Base-by-base conservation (phyloP, 2,797 vertebrate genomes). In the Podargus strigoides region DNA sequence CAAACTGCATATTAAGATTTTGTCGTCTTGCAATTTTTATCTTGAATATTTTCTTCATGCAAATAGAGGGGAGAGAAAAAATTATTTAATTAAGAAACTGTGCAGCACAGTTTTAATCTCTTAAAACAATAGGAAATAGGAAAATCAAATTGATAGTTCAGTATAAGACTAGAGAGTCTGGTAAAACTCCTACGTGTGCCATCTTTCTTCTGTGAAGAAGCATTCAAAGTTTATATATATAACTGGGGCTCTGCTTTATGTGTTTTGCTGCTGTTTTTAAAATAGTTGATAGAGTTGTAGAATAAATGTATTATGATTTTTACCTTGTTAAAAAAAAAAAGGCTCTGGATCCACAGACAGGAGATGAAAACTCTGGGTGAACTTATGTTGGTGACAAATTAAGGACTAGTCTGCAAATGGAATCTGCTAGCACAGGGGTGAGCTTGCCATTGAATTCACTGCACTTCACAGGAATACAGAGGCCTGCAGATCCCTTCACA, bases 1-100 rank as follows among this genome's bases (percentile, higher is more conserved):
- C 97, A 98, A 98, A 98, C 98, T 98, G 96, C 97, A 97, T 98
- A 98, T 98, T 98, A 98, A 97, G 96, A 97, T 98, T 98, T 97
- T 97, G 92, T 86, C 41, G 5, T 87, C 96, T 96, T 97, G 87
- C 95, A 87, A 2, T 95, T 94, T 97, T 96, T 97, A 46, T 95
- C 92, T 96, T 95, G 75, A 89, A 84, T 94, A 91, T 96, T 97
- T 97, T 95, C 92, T 53, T 93, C 28, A 85, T 90, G 89, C 93
- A 96, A 88, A 94, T 92, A 81, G 63, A 89, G 41, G 41, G 68
- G 58, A 69, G 74, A 80, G 52, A 36, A 24, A 64, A 95, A 87
- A 79, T 87, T 91, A 83, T 76, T 79, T 87, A 80, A 73, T 95
- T 83, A 91, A 84, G 67, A 66, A 92, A n/a, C 64, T 49, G 18